Evolutionary conservation across 2,888 invertebrate species (phyloP).

Genomic region (Harpagoxenus sublaevis): DNA sequence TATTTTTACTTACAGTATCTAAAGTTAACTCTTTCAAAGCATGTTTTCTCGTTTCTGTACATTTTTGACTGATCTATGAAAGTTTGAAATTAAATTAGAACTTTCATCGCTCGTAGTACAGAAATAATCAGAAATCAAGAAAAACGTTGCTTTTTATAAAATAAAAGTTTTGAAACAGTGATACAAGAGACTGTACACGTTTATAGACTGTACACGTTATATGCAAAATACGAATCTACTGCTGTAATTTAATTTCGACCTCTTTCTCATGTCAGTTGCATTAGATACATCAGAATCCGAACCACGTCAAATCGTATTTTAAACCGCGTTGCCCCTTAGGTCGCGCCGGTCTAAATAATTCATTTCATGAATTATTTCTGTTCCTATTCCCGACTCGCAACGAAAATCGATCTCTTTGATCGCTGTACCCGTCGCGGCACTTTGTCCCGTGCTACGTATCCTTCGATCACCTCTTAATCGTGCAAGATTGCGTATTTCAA

Average conservation of each 20-base stretch:
- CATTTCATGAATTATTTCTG: constrained; percentile 83
- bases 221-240: neutral
- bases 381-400: constrained; percentile 70
- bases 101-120: neutral
- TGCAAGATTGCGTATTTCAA: constrained; percentile 14
- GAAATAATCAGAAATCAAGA: neutral
- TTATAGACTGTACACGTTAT: neutral
- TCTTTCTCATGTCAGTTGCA: neutral
- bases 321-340: constrained; percentile 42
- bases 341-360: constrained; percentile 81
- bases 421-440: constrained; percentile 51
- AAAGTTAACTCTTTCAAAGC: neutral
- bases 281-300: constrained; percentile 17
- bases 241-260: constrained; percentile 3
- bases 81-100: neutral
- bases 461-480: constrained; percentile 37
- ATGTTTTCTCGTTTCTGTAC: neutral
- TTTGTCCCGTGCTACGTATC: constrained; percentile 8
- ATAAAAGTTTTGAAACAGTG: neutral
- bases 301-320: constrained; percentile 79
- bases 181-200: neutral
- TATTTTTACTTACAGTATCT: neutral
- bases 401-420: constrained; percentile 78
- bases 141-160: neutral
- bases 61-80: neutral